Evolutionary conservation across 2,888 invertebrate species (phyloP).

Genomic region (Ditula angustiorana): DNA sequence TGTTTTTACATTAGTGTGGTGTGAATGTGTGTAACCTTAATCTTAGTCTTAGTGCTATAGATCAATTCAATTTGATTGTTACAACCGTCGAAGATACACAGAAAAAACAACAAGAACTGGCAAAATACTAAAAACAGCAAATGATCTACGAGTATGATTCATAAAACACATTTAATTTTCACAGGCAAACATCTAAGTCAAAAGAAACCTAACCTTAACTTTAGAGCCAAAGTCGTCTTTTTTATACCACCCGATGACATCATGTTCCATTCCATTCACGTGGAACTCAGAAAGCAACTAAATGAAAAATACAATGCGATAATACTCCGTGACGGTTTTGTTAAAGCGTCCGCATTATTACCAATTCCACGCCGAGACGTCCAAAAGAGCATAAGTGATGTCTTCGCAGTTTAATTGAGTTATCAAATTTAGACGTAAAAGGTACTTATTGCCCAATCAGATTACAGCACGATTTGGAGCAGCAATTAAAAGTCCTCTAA

Average conservation of each 20-base stretch:
- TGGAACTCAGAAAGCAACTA: slow-evolving; percentile 50
- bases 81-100: too few species aligned
- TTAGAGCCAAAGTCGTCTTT: slow-evolving; percentile 45
- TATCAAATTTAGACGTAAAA: slow-evolving; percentile 50
- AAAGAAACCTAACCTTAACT: slow-evolving; percentile 37
- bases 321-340: slow-evolving; percentile 64
- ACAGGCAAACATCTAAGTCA: slow-evolving; percentile 10
- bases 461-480: slow-evolving; percentile 45
- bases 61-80: too few species aligned
- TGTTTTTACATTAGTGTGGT: too few species aligned
- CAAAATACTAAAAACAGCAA: not conserved
- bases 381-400: slow-evolving; percentile 28
- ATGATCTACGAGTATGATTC: not conserved
- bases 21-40: too few species aligned
- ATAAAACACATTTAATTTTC: slow-evolving; percentile 4
- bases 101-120: not conserved
- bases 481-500: slow-evolving; percentile 22
- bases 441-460: slow-evolving; percentile 48
- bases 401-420: slow-evolving; percentile 51
- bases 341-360: slow-evolving; percentile 62
- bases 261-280: slow-evolving; percentile 54
- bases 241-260: slow-evolving; percentile 50
- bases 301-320: slow-evolving; percentile 50
- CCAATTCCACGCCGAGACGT: slow-evolving; percentile 63
- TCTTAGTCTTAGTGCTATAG: too few species aligned